These are phyloP conservation scores for Numenius phaeopus DNA, from an alignment of 2,797 vertebrate species.

Conservation along the genomic window DNA sequence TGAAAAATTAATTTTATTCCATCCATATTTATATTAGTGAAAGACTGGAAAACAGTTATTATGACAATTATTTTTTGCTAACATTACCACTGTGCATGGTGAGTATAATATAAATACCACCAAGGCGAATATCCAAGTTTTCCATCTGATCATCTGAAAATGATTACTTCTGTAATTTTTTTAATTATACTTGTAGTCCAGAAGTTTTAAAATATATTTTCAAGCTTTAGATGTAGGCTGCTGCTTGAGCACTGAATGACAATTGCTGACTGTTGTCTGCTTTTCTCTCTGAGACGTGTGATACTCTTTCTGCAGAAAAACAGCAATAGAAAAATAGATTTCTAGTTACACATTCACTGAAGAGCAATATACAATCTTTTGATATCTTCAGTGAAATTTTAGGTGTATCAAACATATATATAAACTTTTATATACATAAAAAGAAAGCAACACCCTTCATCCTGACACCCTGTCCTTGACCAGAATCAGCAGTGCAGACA, in stretches of 20 bases:
- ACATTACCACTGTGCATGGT: neutral
- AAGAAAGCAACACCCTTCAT: neutral
- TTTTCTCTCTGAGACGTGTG: neutral
- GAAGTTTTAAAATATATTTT: neutral
- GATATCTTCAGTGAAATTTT: neutral
- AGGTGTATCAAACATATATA: neutral
- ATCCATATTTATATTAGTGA: neutral
- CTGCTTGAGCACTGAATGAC: neutral
- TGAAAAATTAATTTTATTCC: neutral
- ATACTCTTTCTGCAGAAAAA: neutral
- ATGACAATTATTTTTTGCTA: neutral
- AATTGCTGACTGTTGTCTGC: neutral
- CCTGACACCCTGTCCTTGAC: neutral
- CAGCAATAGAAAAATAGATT: neutral
- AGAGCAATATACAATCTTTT: neutral
- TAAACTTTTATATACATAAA: neutral
- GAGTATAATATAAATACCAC: neutral
- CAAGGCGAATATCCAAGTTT: neutral
- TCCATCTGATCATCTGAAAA: neutral
- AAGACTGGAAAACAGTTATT: neutral
- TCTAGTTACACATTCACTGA: neutral
- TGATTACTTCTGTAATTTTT: neutral
- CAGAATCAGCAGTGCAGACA: neutral
- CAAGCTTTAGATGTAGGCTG: neutral
- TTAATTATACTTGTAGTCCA: neutral